Base-by-base conservation (phyloP, 2,888 invertebrate genomes). In the Steinernema hermaphroditum region DNA sequence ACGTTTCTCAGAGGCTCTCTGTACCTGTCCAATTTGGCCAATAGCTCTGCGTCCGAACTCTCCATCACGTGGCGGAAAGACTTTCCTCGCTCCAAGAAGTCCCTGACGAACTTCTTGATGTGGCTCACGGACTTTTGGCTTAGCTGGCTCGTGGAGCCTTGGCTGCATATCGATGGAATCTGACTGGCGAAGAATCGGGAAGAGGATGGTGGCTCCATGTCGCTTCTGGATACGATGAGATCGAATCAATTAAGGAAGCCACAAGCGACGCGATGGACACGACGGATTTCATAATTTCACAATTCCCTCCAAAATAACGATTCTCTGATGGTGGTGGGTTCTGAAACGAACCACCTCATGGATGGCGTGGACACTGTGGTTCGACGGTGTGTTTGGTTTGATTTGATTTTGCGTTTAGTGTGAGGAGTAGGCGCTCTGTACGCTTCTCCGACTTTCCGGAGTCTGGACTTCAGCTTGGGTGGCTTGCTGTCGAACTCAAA, bases 91-190 rank as follows among this genome's bases (percentile, higher is more conserved):
- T 27, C 27, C 24, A 54, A 6, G 16, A 54, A 54, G 8, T 54
- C 54, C n/a, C 16, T 27, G 24, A 54, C 54, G 16, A 54, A 54
- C 27, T 54, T 54, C 54, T 54, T 54, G 4, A 54, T 54, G 54
- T 54, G 54, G 27, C 6, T 22, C 4, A 24, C n/a, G 6, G 54
- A 54, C 54, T 54, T 54, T 16, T 54, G 54, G 24, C 27, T 54
- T 27, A 54, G 22, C 54, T 54, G 54, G 8, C 27, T 54, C 27
- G 54, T 19, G 2, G 54, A 12, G 6, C 12, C 24, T 8, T 27
- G 22, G 27, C 22, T 24, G 54, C 24, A 24, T 14, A 27, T 14
- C 54, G 27, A 22, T 8, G 54, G 54, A 16, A 54, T 24, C 27
- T 54, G 54, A 27, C 24, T 22, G 16, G 24, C 54, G 54, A 2